A percentile compares a stretch with the other conserved stretches of the same genome.
These are phyloP conservation scores for Stictonetta naevosa DNA, from an alignment of 2,113 vertebrate genomes.

Conservation along the genomic window DNA sequence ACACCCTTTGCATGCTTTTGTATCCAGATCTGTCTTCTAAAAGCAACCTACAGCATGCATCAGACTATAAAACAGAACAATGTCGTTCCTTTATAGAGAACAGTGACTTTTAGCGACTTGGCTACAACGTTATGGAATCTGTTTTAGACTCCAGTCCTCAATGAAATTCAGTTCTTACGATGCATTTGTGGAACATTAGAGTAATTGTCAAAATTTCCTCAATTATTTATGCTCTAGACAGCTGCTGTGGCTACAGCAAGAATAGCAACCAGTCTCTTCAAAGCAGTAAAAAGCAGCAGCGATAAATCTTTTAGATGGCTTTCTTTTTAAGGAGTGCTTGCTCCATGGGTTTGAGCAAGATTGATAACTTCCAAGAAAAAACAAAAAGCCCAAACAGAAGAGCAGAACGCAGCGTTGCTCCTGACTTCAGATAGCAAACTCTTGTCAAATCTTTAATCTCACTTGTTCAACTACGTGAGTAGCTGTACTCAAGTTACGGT, in stretches of 20 bases:
- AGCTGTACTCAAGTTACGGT: neutral
- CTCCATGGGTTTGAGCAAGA: neutral
- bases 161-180: neutral
- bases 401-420: neutral
- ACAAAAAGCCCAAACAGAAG: neutral
- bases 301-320: conserved; percentile 39
- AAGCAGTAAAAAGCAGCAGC: conserved; percentile 32
- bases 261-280: conserved; percentile 62
- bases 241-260: conserved; percentile 62
- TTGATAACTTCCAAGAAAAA: conserved; percentile 5
- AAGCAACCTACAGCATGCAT: neutral
- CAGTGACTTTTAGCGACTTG: neutral
- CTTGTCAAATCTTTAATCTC: neutral
- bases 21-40: neutral
- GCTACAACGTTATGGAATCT: neutral
- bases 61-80: neutral
- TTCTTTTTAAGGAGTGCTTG: neutral
- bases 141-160: neutral
- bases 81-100: neutral
- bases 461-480: neutral
- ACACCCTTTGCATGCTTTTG: neutral
- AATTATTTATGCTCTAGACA: conserved; percentile 72
- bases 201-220: conserved; percentile 59
- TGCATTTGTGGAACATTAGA: conserved; percentile 24
- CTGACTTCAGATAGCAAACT: neutral